Evolutionary conservation across 2,888 invertebrate species (phyloP), one percentile per base, ranked within the genome.

Genomic region (Trissolcus brochymenae): DNA sequence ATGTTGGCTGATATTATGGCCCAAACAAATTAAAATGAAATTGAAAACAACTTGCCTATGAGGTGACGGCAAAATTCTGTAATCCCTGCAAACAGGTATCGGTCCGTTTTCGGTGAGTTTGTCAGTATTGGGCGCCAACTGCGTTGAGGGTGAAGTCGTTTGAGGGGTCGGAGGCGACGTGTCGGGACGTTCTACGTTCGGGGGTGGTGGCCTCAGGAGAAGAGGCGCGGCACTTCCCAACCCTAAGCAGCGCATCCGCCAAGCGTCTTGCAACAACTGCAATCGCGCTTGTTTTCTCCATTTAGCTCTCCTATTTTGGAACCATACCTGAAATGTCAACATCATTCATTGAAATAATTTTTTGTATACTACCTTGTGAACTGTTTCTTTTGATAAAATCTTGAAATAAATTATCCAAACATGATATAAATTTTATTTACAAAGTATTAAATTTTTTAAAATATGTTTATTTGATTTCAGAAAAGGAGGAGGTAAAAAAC

Each of bases 271-370:
- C 17, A 96, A 90, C 61, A 96, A 90, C 85, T 96, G 96, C 73
- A 96, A 90, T 0, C 96, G 92, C 0, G 96, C 96, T 85, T 96
- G 96, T 87, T 96, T 96, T 16, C 96, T 92, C 96, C 96, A 96
- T 89, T 96, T 96, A 4, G 96, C 96, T 61, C 96, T 91, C 50
- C 96, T 92, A 87, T 96, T 96, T 91, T 96, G 96, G 90, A 96
- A 96, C 96, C 96, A 96, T 19, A 96, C 96, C 95, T 95, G 40
- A n/a, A 72, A 70, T 40, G 6, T 51, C 11, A 11, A 17, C 4
- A 7, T 1, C 1, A 51, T 17, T 50, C 46, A 50, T 21, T 19
- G 1, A 46, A 21, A 21, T 21, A n/a, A n/a, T n/a, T n/a, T n/a
- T n/a, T n/a, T n/a, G n/a, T n/a, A n/a, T n/a, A n/a, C n/a, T n/a